Conservation (phyloP, 2,888 invertebrate species). For the Oxycera nigricornis region DNA sequence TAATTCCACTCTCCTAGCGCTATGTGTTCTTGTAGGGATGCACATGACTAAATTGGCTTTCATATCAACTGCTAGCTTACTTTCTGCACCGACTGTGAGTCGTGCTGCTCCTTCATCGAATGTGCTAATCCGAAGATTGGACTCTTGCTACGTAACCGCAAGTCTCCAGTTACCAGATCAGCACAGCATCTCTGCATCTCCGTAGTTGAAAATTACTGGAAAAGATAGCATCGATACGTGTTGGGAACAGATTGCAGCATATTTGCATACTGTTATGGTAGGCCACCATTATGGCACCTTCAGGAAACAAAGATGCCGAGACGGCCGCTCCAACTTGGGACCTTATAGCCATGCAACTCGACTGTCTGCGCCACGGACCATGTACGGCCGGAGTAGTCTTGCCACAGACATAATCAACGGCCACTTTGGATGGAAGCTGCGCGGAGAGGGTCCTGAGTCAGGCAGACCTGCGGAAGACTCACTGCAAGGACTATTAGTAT, state of each 20-base stretch:
- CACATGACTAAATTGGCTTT: too few relatives aligned
- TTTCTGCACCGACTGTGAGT: too few relatives aligned
- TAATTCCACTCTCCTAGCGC: too few relatives aligned
- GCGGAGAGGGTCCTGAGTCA: not conserved
- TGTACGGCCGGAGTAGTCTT: slow-evolving; percentile 29
- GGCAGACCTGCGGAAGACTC: not conserved
- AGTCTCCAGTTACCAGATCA: not conserved
- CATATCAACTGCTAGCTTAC: too few relatives aligned
- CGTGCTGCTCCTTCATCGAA: too few relatives aligned
- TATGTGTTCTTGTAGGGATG: too few relatives aligned
- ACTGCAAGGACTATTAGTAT: not conserved
- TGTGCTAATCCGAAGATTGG: too few relatives aligned
- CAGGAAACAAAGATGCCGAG: not conserved
- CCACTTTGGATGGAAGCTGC: not conserved
- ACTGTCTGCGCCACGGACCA: not conserved
- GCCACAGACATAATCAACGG: slow-evolving; percentile 5
- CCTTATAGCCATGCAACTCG: not conserved
- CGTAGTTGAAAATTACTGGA: not conserved
- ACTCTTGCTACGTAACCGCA: slow-evolving; percentile 18
- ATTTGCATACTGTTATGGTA: slow-evolving; percentile 45
- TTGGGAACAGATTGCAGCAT: slow-evolving; percentile 32
- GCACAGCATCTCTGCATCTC: not conserved
- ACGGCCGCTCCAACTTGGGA: not conserved
- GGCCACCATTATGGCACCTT: slow-evolving; percentile 30
- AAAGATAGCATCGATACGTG: slow-evolving; percentile 25